Conservation (phyloP, 1,140 invertebrate species). For the Pygmarrhopalites habei region DNA sequence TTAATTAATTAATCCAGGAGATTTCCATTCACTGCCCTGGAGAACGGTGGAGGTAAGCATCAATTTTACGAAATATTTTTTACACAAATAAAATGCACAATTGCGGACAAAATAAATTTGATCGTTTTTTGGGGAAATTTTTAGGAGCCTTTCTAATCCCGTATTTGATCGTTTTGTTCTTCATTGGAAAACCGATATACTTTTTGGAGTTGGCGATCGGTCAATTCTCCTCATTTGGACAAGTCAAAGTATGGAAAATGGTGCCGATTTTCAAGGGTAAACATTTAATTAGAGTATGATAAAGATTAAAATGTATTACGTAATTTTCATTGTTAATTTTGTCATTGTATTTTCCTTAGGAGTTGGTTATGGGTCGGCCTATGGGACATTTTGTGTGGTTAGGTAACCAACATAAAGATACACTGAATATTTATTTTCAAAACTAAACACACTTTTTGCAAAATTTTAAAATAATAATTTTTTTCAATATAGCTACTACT, state of each 20-base stretch:
- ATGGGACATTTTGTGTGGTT: constrained; percentile 41
- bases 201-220: constrained; percentile 49
- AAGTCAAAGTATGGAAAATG: constrained; percentile 30
- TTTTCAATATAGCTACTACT: too few species aligned
- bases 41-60: constrained; percentile 54
- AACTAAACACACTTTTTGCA: background rate
- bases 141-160: constrained; percentile 54
- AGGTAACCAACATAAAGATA: background rate
- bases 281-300: too few species aligned
- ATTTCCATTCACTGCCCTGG: constrained; percentile 49
- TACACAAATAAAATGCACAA: too few species aligned
- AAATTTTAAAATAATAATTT: constrained; percentile 26
- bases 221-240: constrained; percentile 44
- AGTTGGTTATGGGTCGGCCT: constrained; percentile 42
- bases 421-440: background rate
- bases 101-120: too few species aligned
- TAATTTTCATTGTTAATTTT: too few species aligned
- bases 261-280: constrained; percentile 41
- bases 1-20: constrained; percentile 42
- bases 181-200: constrained; percentile 51
- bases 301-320: too few species aligned
- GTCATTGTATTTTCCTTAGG: background rate
- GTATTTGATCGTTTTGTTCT: constrained; percentile 52
- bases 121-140: too few species aligned
- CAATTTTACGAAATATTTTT: too few species aligned